phyloP scores from a whole-genome alignment of 2,113 vertebrate genomes.

The Thalassarche chlororhynchos region DNA sequence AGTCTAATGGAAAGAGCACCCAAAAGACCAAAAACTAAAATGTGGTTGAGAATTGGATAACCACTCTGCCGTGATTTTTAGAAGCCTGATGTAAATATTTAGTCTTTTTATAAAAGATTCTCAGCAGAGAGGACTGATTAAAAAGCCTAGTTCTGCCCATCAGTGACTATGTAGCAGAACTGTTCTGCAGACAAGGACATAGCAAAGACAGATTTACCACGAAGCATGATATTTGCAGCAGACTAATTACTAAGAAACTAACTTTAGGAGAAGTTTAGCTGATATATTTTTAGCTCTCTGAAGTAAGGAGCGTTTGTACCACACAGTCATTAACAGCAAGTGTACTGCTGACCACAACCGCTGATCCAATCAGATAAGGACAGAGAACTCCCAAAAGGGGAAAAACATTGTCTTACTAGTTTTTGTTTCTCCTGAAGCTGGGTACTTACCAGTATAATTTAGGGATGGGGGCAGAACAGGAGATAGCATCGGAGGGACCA shows the following conservation, averaged over 20 bases:
- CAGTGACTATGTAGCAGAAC: not conserved
- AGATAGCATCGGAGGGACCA: conserved; percentile 64
- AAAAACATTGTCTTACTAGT: not conserved
- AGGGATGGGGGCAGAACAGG: conserved; percentile 68
- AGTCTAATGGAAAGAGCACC: not conserved
- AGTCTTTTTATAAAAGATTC: not conserved
- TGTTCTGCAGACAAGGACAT: not conserved
- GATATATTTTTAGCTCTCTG: not conserved
- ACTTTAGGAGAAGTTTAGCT: not conserved
- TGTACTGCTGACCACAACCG: not conserved
- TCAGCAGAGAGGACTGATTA: not conserved
- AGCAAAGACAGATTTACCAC: not conserved
- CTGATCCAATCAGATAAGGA: not conserved
- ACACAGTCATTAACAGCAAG: not conserved
- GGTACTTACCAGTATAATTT: conserved; percentile 63
- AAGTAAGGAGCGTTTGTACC: not conserved
- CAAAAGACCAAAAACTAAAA: not conserved
- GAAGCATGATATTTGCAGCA: not conserved
- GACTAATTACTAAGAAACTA: not conserved
- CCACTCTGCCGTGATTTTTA: not conserved
- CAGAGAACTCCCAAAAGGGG: not conserved
- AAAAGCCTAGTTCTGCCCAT: not conserved
- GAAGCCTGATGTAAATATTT: not conserved
- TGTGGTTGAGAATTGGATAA: not conserved
- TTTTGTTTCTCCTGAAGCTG: not conserved